Conservation (phyloP, 2,113 vertebrate species). For the Phodopus roborovskii region DNA sequence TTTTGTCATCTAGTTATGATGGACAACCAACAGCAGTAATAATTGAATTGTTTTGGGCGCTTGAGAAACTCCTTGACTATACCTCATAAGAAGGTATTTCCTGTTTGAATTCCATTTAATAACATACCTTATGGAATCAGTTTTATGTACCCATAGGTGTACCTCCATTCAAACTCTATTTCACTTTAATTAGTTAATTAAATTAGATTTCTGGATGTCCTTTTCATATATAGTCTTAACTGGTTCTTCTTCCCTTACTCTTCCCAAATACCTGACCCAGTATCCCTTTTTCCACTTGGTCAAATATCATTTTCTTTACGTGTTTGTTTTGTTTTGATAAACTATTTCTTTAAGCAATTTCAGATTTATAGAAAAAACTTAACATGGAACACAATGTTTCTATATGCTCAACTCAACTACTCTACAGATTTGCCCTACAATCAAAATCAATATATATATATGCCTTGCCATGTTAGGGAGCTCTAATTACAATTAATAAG, state of each 20-base stretch:
- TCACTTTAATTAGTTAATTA: background rate
- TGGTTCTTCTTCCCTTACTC: no score
- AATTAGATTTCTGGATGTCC: background rate
- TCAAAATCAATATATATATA: no score
- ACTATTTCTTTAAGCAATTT: background rate
- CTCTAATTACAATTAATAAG: background rate
- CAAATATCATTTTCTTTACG: background rate
- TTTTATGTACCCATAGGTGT: background rate
- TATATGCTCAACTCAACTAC: background rate
- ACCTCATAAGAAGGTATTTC: no score
- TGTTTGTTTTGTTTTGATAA: background rate
- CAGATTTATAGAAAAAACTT: slow-evolving; percentile 15
- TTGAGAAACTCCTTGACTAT: background rate
- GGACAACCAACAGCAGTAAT: background rate
- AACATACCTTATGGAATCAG: background rate
- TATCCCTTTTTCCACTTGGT: background rate
- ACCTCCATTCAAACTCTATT: background rate
- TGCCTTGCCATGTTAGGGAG: background rate
- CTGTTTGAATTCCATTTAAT: background rate
- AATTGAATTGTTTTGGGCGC: background rate
- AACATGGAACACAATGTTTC: background rate
- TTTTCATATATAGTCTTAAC: background rate
- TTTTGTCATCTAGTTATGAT: background rate
- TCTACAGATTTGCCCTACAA: background rate
- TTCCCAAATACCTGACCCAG: background rate